A percentile compares a stretch with the other conserved stretches of the same genome.
These are phyloP conservation scores for Cephus pulcher DNA, from an alignment of 2,888 invertebrate species.

Conservation along the genomic window DNA sequence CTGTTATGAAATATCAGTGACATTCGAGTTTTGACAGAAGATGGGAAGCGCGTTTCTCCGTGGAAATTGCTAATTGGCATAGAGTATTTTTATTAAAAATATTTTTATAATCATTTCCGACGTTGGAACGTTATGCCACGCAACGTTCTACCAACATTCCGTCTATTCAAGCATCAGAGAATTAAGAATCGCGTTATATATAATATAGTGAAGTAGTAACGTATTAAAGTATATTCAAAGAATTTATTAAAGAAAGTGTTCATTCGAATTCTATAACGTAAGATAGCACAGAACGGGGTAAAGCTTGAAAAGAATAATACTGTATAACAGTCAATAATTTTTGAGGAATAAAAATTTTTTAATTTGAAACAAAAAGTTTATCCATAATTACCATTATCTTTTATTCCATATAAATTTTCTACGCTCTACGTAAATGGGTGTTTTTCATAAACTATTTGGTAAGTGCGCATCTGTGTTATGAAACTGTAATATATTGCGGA, in stretches of 20 bases:
- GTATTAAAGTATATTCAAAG: not conserved
- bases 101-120: not conserved
- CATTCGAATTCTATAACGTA: not conserved
- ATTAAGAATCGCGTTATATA: slow-evolving; percentile 44
- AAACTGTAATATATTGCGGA: not conserved
- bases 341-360: not conserved
- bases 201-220: slow-evolving; percentile 12
- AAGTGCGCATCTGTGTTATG: slow-evolving; percentile 29
- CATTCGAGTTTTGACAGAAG: slow-evolving; percentile 37
- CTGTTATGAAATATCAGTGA: slow-evolving; percentile 43
- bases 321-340: not conserved
- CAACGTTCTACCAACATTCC: slow-evolving; percentile 42
- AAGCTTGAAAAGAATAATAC: not conserved
- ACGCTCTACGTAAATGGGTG: slow-evolving; percentile 41
- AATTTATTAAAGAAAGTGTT: not conserved
- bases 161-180: slow-evolving; percentile 52
- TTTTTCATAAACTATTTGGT: slow-evolving; percentile 53
- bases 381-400: not conserved
- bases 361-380: not conserved
- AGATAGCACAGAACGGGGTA: not conserved
- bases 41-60: slow-evolving; percentile 32
- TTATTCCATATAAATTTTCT: not conserved
- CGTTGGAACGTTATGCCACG: slow-evolving; percentile 49
- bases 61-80: not conserved
- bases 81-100: not conserved